A percentile compares a stretch with the other conserved stretches of the same genome.
Evolutionary conservation across 2,797 vertebrate species (phyloP).

Genomic region (Petrocephalus sullivani): DNA sequence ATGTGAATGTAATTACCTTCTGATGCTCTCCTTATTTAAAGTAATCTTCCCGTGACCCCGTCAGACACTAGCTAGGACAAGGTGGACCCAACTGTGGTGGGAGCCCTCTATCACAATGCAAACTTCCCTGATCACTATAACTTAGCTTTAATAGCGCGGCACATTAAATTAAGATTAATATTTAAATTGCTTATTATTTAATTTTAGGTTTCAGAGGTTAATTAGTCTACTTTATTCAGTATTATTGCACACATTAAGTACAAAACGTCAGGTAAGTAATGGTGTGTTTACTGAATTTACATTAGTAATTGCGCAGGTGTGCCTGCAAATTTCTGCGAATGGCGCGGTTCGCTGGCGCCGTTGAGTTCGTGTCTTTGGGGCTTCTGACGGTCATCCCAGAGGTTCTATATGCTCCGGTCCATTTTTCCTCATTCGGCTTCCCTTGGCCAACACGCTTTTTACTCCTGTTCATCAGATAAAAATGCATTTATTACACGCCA

Average conservation of each 20-base stretch:
- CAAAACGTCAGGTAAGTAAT: neutral
- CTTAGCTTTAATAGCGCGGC: neutral
- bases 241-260: neutral
- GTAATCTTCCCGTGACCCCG: neutral
- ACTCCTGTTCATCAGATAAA: neutral
- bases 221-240: neutral
- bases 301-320: neutral
- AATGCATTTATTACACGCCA: neutral
- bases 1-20: slow-evolving; percentile 99
- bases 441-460: neutral
- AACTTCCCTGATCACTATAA: neutral
- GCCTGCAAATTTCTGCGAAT: neutral
- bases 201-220: neutral
- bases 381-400: neutral
- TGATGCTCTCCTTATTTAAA: slow-evolving; percentile 70
- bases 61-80: neutral
- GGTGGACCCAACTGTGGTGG: neutral
- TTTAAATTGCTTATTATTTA: neutral
- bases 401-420: neutral
- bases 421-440: neutral
- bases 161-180: neutral
- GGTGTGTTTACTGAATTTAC: neutral
- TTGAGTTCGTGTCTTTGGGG: neutral
- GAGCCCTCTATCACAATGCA: neutral
- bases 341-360: neutral